These are phyloP conservation scores for Acinonyx jubatus DNA, from an alignment of 2,113 vertebrate genomes.

Conservation along the genomic window DNA sequence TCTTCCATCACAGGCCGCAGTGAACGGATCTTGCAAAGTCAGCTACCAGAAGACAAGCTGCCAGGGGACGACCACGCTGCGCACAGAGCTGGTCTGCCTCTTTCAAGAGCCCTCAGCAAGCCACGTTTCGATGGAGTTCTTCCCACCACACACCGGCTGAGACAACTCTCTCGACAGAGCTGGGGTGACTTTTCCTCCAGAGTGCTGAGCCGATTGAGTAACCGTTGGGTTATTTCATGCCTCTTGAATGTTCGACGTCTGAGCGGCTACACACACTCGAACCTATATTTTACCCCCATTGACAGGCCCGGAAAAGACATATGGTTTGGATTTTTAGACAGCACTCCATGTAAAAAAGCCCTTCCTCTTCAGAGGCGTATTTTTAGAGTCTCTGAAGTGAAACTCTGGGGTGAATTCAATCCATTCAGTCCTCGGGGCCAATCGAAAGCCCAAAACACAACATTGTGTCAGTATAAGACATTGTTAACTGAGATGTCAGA, in stretches of 20 bases:
- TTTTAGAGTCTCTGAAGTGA: constrained; percentile 78
- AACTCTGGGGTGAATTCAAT: constrained; percentile 74
- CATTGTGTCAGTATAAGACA: constrained; percentile 89
- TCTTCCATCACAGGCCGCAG: background rate
- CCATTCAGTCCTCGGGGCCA: constrained; percentile 74
- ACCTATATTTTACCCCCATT: constrained; percentile 51
- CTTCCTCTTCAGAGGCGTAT: constrained; percentile 81
- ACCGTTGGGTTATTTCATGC: constrained; percentile 38
- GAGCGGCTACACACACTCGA: constrained; percentile 49
- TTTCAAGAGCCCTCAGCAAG: background rate
- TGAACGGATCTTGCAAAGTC: background rate
- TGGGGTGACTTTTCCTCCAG: background rate
- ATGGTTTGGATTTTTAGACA: constrained; percentile 77
- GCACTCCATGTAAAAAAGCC: constrained; percentile 71
- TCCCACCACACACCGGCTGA: background rate
- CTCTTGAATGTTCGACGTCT: constrained; percentile 62
- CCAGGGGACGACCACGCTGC: accelerated
- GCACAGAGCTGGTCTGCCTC: background rate
- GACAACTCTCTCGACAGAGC: background rate
- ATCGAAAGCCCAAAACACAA: constrained; percentile 78
- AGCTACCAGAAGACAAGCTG: background rate
- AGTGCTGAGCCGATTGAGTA: background rate
- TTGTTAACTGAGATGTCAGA: constrained; percentile 98
- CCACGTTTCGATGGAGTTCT: background rate
- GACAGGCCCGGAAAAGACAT: constrained; percentile 63